Evolutionary conservation across 2,888 invertebrate genomes (phyloP).

Genomic region (Plutella xylostella): DNA sequence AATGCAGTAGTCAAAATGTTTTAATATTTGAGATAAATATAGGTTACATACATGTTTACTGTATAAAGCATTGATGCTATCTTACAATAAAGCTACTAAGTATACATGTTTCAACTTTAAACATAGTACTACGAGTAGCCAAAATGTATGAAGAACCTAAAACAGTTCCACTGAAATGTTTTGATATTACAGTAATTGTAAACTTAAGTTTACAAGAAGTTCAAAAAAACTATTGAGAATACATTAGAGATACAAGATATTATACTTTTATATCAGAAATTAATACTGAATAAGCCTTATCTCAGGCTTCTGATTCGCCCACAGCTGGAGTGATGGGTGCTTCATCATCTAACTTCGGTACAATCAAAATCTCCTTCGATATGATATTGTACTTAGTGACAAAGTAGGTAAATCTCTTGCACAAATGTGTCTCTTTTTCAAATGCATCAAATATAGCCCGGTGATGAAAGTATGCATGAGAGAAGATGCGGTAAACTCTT

Average conservation of each 20-base stretch:
- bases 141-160: slow-evolving; percentile 2
- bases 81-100: no score
- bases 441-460: slow-evolving; percentile 97
- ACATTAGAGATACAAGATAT: not conserved
- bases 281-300: not conserved
- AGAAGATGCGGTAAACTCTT: slow-evolving; percentile 98
- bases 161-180: slow-evolving; percentile 1
- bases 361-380: slow-evolving; percentile 98
- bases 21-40: no score
- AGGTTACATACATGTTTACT: not conserved
- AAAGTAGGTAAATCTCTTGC: slow-evolving; percentile 96
- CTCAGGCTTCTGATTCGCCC: slow-evolving; percentile 65
- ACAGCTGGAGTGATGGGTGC: slow-evolving; percentile 63
- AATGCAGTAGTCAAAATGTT: no score
- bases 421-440: slow-evolving; percentile 95
- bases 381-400: slow-evolving; percentile 98
- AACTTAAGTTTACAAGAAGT: not conserved
- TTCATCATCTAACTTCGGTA: slow-evolving; percentile 93
- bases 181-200: not conserved
- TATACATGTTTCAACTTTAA: not conserved
- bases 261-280: slow-evolving; percentile 1
- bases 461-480: slow-evolving; percentile 99
- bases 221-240: not conserved
- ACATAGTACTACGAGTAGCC: not conserved
- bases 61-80: not conserved